Percentiles rank a stretch among this genome's conserved stretches.
phyloP scores from a whole-genome alignment of 2,797 vertebrate genomes.

The Molossus alvarezi region DNA sequence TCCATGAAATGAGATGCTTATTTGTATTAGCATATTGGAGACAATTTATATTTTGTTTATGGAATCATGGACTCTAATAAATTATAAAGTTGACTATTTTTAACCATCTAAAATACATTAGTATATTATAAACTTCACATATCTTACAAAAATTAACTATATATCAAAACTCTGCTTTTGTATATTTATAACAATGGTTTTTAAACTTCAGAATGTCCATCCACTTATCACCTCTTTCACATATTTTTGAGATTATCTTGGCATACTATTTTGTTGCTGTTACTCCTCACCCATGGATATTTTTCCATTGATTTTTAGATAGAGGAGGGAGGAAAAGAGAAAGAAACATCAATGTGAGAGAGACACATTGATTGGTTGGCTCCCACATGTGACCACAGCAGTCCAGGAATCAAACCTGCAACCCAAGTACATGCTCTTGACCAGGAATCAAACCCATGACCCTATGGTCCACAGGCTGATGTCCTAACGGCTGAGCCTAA shows the following conservation, averaged over 20 bases:
- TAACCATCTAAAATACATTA: background rate
- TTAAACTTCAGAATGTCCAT: background rate
- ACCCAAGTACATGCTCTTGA: no score
- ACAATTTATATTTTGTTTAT: background rate
- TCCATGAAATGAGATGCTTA: background rate
- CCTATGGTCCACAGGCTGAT: no score
- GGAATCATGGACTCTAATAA: background rate
- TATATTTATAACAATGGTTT: background rate
- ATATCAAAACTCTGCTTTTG: background rate
- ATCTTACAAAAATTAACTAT: background rate
- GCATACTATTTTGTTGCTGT: background rate
- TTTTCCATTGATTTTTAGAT: no score
- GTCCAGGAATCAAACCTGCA: no score
- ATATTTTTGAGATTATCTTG: slow-evolving; percentile 49
- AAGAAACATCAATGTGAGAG: no score
- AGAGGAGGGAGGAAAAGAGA: no score
- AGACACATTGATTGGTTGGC: no score
- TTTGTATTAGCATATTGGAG: background rate
- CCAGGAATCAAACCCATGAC: no score
- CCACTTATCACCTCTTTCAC: background rate
- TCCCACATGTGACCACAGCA: no score
- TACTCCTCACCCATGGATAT: no score
- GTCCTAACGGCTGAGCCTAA: no score
- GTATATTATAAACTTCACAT: background rate
- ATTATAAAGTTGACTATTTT: background rate